Evolutionary conservation across 2,113 vertebrate genomes (phyloP).

Genomic region (Mesoclemmys tuberculata): DNA sequence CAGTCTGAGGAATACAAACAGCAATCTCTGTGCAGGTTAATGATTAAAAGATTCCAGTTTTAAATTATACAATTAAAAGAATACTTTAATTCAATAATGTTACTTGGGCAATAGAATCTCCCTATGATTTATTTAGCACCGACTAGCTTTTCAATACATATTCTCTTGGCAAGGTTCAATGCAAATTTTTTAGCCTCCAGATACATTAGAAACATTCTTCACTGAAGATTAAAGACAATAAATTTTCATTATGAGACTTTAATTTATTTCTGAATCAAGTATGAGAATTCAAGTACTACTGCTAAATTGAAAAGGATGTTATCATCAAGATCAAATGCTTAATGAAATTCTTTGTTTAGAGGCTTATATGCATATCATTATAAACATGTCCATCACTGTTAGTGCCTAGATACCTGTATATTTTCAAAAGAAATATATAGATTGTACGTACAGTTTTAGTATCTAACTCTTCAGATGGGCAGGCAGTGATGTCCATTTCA

Average conservation of each 20-base stretch:
- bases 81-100: not conserved
- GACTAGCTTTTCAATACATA: not conserved
- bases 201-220: not conserved
- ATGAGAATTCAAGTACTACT: not conserved
- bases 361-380: not conserved
- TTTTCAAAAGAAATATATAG: not conserved
- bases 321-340: not conserved
- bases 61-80: not conserved
- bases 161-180: not conserved
- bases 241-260: not conserved
- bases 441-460: slow-evolving; percentile 42
- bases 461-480: not conserved
- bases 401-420: not conserved
- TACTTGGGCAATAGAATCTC: not conserved
- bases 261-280: not conserved
- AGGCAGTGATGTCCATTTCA: not conserved
- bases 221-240: not conserved
- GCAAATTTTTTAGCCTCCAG: not conserved
- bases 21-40: not conserved
- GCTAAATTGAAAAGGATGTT: not conserved
- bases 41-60: not conserved
- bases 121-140: not conserved
- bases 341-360: not conserved
- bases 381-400: not conserved
- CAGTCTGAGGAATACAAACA: not conserved